Evolutionary conservation across 2,888 invertebrate species (phyloP).

Genomic region (Eueremaeus valkanovi): DNA sequence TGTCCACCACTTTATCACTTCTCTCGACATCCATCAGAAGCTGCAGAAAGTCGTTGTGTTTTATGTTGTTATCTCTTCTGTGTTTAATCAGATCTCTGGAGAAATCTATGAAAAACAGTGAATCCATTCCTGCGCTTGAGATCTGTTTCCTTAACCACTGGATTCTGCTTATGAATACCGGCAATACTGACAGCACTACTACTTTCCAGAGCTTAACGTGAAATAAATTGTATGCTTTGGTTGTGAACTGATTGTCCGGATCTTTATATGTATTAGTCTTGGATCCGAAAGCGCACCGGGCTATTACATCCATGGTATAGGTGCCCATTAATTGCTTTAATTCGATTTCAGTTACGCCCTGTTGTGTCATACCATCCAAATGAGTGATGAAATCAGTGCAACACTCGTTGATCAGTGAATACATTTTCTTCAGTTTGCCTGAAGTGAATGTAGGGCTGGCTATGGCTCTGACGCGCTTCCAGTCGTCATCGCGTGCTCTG

Average conservation of each 20-base stretch:
- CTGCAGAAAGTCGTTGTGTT: slow-evolving; percentile 33
- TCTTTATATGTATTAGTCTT: neutral
- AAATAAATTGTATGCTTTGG: neutral
- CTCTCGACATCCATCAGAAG: slow-evolving; percentile 35
- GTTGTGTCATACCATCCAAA: neutral
- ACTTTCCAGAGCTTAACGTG: neutral
- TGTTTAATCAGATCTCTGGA: neutral
- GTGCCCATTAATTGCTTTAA: neutral
- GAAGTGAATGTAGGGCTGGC: slow-evolving; percentile 27
- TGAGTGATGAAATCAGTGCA: slow-evolving; percentile 1
- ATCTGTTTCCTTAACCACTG: neutral
- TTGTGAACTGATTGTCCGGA: neutral
- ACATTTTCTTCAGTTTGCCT: slow-evolving; percentile 30
- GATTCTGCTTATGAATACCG: neutral
- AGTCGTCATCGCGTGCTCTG: neutral
- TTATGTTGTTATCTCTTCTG: neutral
- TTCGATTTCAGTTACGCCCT: neutral
- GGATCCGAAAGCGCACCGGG: slow-evolving; percentile 17
- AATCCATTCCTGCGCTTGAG: neutral
- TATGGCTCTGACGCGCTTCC: slow-evolving; percentile 33
- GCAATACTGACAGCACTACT: neutral
- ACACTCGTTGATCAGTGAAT: slow-evolving; percentile 25
- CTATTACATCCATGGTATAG: slow-evolving; percentile 29
- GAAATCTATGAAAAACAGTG: neutral
- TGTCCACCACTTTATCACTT: neutral